Evolutionary conservation across 2,113 vertebrate genomes (phyloP), one percentile per base, ranked within the genome.

Genomic region (Trogon surrucura): DNA sequence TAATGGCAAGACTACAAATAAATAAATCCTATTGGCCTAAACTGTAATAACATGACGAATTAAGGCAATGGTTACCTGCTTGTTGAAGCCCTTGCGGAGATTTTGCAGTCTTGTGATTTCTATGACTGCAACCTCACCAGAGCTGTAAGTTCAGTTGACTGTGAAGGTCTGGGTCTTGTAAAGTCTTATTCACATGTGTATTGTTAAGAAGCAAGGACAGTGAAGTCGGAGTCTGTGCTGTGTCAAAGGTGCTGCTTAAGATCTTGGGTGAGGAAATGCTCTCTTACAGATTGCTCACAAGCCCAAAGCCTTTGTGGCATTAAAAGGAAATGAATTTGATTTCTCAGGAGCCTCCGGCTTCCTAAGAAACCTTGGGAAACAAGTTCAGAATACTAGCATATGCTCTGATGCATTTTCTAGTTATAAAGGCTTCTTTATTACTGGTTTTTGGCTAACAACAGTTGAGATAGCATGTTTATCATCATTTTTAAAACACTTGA

Each of bases 401-500:
- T 38, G 41, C 20, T 91, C 20, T 17, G 72, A 86, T 58, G 45
- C 29, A 87, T 75, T 75, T 93, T 61, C 77, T 80, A 57, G 34
- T 75, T 67, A 82, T 21, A 94, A 91, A 94, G 58, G 61, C n/a
- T 73, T 53, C 77, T 93, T 94, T 86, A 75, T 79, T 69, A 84
- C 81, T 66, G 58, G 12, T 89, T 92, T 41, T 70, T 89, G 73
- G 88, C 86, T 82, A 73, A 81, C 65, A 91, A 79, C 74, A 50
- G 50, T 72, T 56, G 41, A 87, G 78, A 93, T 81, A 81, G 61
- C 65, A 51, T 48, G 73, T 84, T 96, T 91, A 92, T 86, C 78
- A 86, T 79, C 20, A 48, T 85, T 87, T 71, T 91, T 89, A 61
- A 85, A 91, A 93, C 89, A 91, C 44, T 93, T 87, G 44, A 96